These are phyloP conservation scores for Escarpia spicata DNA, from an alignment of 2,888 invertebrate species.

Conservation along the genomic window DNA sequence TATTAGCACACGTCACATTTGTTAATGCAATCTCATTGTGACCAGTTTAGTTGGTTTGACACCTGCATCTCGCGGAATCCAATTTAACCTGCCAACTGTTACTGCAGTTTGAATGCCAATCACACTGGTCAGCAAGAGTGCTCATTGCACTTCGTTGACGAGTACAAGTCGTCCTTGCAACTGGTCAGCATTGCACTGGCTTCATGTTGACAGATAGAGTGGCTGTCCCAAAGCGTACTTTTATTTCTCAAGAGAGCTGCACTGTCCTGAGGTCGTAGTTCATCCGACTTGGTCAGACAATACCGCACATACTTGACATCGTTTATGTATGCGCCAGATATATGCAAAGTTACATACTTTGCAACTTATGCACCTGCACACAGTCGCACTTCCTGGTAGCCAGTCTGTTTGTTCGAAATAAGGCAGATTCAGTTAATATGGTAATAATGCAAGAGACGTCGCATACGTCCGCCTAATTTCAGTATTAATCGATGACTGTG, in stretches of 20 bases:
- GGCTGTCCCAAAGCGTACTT: background rate
- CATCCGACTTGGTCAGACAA: background rate
- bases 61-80: too few species aligned
- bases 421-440: background rate
- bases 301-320: background rate
- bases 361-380: background rate
- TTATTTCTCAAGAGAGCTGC: background rate
- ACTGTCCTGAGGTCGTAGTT: background rate
- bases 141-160: background rate
- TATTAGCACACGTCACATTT: too few species aligned
- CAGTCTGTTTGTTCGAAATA: background rate
- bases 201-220: background rate
- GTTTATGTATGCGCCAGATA: background rate
- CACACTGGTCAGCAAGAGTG: too few species aligned
- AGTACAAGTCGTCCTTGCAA: background rate
- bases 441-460: background rate
- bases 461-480: background rate
- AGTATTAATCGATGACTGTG: background rate
- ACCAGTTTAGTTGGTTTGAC: too few species aligned
- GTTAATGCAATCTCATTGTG: too few species aligned
- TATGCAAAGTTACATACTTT: background rate
- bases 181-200: background rate
- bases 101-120: too few species aligned
- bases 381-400: background rate
- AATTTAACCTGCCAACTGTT: too few species aligned